phyloP scores from a whole-genome alignment of 1,140 invertebrate genomes.

The Euglossa dilemma region DNA sequence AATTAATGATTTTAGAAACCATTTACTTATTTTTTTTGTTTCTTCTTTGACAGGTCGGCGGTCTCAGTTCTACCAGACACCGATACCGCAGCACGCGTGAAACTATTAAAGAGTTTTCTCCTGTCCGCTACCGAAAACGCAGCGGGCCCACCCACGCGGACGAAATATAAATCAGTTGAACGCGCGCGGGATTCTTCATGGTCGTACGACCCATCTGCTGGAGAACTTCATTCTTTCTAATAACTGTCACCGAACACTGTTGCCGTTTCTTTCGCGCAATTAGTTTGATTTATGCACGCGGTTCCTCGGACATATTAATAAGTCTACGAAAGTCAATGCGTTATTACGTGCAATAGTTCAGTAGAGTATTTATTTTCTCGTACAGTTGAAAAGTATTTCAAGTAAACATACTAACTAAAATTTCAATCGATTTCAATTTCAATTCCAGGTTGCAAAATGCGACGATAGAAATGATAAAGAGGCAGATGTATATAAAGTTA shows the following conservation, averaged over 20 bases:
- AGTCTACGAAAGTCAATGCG: background rate
- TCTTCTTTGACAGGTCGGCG: conserved; percentile 20
- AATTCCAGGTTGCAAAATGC: no score
- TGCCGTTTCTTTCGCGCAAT: conserved; percentile 56
- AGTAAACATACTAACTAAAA: background rate
- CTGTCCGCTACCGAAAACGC: conserved; percentile 58
- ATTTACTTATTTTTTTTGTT: conserved; percentile 18
- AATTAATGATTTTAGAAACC: conserved; percentile 47
- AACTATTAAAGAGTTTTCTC: conserved; percentile 66
- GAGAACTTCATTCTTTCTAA: conserved; percentile 64
- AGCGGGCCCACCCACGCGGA: conserved; percentile 60
- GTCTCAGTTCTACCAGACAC: conserved; percentile 33
- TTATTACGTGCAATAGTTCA: background rate
- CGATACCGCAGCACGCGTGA: conserved; percentile 43
- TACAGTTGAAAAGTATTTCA: background rate
- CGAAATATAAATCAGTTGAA: conserved; percentile 64
- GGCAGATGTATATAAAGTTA: no score
- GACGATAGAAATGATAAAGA: no score
- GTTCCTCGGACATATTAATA: background rate
- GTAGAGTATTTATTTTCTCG: background rate
- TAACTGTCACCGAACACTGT: conserved; percentile 62
- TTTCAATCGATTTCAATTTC: no score
- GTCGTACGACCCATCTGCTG: conserved; percentile 56
- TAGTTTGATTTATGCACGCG: conserved; percentile 62
- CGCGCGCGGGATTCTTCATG: conserved; percentile 55